phyloP scores from a whole-genome alignment of 2,113 vertebrate species.

The human region GRCh38 chr18:65129501-65130000 shows the following conservation, averaged over 20 bases:
- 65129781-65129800: too few relatives aligned
- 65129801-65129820: too few relatives aligned
- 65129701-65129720: neutral
- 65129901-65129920: neutral
- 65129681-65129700: neutral
- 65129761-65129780: too few relatives aligned
- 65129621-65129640: neutral
- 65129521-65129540: neutral
- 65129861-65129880: neutral
- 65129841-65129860: too few relatives aligned
- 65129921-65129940: neutral
- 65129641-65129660: neutral
- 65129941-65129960: neutral
- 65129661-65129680: neutral
- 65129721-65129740: neutral
- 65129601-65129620: neutral
- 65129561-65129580: neutral
- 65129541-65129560: too few relatives aligned
- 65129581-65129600: neutral
- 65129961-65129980: neutral
- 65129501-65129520: neutral
- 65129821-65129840: too few relatives aligned
- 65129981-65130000: too few relatives aligned
- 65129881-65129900: neutral
- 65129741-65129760: neutral